Evolutionary conservation across 1,140 invertebrate species (phyloP).

Genomic region (Drosophila dunni): DNA sequence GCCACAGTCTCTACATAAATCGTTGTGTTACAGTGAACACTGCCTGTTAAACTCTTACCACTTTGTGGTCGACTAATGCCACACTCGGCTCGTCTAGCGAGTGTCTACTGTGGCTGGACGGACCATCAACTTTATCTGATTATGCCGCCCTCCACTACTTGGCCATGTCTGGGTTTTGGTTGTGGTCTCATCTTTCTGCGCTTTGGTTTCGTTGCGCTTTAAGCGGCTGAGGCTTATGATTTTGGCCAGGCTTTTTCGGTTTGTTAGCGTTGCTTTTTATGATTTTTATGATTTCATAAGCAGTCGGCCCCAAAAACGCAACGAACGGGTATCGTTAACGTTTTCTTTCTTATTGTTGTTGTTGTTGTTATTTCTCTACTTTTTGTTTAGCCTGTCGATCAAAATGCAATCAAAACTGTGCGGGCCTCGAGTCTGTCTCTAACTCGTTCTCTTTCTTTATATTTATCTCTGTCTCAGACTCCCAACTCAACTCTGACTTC

Average conservation of each 20-base stretch:
- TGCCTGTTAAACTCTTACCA: background rate
- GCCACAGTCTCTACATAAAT: conserved; percentile 52
- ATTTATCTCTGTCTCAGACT: background rate
- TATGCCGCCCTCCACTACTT: conserved; percentile 37
- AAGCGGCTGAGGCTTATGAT: conserved; percentile 65
- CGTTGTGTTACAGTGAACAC: conserved; percentile 38
- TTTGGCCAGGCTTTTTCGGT: conserved; percentile 69
- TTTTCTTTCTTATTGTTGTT: conserved; percentile 42
- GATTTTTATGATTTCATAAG: conserved; percentile 72
- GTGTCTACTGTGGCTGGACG: conserved; percentile 30
- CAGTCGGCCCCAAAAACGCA: conserved; percentile 56
- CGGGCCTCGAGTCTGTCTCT: conserved; percentile 41
- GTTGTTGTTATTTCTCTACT: background rate
- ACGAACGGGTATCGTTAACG: conserved; percentile 64
- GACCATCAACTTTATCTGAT: conserved; percentile 45
- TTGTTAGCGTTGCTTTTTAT: conserved; percentile 66
- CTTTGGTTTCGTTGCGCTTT: conserved; percentile 35
- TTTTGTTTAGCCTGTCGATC: conserved; percentile 68
- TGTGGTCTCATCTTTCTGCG: conserved; percentile 45
- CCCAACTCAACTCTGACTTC: background rate
- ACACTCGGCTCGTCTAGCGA: background rate
- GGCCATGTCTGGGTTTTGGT: conserved; percentile 31
- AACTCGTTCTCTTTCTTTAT: conserved; percentile 1
- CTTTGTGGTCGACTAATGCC: background rate
- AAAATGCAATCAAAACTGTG: conserved; percentile 81